Evolutionary conservation across 1,140 invertebrate species (phyloP).

Genomic region (Polypedilum vanderplanki): DNA sequence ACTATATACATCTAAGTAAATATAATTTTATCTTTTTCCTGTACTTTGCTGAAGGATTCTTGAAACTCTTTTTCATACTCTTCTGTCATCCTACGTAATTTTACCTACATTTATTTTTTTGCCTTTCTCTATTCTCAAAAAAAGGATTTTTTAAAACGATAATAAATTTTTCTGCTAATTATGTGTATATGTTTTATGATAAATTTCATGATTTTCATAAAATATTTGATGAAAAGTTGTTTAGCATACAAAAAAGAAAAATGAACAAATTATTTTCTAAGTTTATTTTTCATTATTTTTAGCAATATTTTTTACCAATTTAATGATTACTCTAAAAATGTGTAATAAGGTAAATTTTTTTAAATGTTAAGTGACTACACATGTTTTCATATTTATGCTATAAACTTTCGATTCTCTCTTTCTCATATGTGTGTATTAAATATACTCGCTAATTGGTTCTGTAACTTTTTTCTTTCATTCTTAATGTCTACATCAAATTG

Average conservation of each 20-base stretch:
- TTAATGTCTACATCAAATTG: background rate
- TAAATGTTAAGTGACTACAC: background rate
- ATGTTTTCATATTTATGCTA: background rate
- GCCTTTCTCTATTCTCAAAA: too few species aligned
- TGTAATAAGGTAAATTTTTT: background rate
- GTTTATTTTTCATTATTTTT: background rate
- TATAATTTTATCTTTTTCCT: background rate
- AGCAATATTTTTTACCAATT: background rate
- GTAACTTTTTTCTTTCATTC: background rate
- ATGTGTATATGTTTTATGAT: too few species aligned
- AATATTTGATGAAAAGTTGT: too few species aligned
- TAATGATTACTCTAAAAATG: background rate
- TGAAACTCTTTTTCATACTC: background rate
- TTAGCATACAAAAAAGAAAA: background rate
- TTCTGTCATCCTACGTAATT: background rate
- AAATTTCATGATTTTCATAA: background rate
- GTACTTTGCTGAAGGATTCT: conserved; percentile 11
- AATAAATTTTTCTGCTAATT: too few species aligned
- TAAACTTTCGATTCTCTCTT: background rate
- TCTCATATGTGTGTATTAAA: background rate
- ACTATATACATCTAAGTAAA: background rate
- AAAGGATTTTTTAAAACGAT: too few species aligned
- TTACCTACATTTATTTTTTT: background rate
- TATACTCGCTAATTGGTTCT: conserved; percentile 4
- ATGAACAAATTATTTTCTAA: background rate